phyloP scores from a whole-genome alignment of 2,113 vertebrate genomes.

The Pachycephala philippinensis region DNA sequence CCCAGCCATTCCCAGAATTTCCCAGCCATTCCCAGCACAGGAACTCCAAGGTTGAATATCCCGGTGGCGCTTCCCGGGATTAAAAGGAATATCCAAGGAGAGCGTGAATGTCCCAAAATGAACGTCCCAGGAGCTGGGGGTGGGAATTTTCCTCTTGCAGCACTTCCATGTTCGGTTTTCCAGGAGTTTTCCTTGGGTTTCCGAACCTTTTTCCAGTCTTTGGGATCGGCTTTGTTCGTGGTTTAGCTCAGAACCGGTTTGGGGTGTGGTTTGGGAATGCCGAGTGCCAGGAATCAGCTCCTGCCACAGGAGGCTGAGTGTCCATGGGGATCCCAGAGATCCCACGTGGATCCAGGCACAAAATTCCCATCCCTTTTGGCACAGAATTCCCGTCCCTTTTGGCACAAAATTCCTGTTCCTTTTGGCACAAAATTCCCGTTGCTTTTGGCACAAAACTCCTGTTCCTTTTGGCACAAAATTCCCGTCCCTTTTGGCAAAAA shows the following conservation, averaged over 20 bases:
- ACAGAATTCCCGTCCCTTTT: no score
- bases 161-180: background rate
- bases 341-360: background rate
- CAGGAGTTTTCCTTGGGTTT: background rate
- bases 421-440: background rate
- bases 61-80: no score
- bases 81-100: no score
- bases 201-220: accelerated
- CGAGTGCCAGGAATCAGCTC: background rate
- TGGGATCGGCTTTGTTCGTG: background rate
- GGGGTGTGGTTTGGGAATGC: accelerated
- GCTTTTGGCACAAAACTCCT: background rate
- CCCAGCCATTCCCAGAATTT: no score
- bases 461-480: background rate
- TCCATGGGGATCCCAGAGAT: background rate
- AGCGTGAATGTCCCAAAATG: no score
- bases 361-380: background rate
- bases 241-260: background rate
- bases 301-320: background rate
- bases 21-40: no score
- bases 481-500: no score
- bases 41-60: no score
- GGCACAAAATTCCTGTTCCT: background rate
- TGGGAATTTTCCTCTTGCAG: background rate
- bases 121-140: background rate